These are phyloP conservation scores for Callipepla californica DNA, from an alignment of 2,113 vertebrate genomes.

Conservation along the genomic window DNA sequence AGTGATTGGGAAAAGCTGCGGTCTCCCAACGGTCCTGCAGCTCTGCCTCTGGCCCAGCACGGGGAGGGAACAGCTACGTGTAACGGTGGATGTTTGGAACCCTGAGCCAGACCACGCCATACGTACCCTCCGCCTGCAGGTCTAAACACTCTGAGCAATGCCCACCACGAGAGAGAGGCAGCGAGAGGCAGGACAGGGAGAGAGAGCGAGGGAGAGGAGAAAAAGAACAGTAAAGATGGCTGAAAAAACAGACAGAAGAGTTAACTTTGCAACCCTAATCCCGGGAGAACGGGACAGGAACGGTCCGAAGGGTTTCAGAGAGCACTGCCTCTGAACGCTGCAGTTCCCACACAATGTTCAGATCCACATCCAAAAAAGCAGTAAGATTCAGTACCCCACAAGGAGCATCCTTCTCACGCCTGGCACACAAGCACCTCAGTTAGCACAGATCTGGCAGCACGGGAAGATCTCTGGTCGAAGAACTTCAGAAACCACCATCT, in stretches of 20 bases:
- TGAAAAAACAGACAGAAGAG: background rate
- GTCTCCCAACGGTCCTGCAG: background rate
- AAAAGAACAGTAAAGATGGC: constrained; percentile 28
- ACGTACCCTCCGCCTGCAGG: constrained; percentile 71
- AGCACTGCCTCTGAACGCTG: background rate
- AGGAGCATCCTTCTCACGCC: background rate
- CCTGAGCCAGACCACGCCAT: background rate
- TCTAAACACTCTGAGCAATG: constrained; percentile 73
- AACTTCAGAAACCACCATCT: background rate
- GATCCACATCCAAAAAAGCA: no score
- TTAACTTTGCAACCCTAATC: background rate
- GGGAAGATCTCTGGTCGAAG: background rate
- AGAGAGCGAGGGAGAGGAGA: background rate
- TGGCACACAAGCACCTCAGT: no score
- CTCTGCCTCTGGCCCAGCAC: background rate
- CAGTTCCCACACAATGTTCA: background rate
- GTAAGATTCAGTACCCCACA: background rate
- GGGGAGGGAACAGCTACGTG: background rate
- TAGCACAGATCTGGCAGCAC: background rate
- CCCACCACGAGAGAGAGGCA: constrained; percentile 33
- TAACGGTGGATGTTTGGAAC: constrained; percentile 57
- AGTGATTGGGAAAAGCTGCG: background rate
- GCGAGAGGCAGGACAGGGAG: background rate
- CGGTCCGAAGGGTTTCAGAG: background rate
- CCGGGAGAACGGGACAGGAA: background rate